These are phyloP conservation scores for Motacilla alba DNA, from an alignment of 2,113 vertebrate genomes.

Conservation along the genomic window DNA sequence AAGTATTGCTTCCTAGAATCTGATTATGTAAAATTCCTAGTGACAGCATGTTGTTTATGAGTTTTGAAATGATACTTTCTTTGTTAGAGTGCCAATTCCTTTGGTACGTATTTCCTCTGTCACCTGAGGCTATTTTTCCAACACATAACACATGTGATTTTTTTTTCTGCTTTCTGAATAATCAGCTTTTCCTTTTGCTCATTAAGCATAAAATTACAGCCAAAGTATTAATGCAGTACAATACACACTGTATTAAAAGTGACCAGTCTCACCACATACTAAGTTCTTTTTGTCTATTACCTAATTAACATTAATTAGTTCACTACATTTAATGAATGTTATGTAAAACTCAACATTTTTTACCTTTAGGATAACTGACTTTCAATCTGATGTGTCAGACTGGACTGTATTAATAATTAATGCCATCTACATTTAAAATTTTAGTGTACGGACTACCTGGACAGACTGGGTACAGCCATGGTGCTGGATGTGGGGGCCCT, in stretches of 20 bases:
- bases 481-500: not conserved
- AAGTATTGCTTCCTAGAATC: conserved; percentile 32
- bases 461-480: not conserved
- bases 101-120: conserved; percentile 70
- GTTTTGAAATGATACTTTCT: conserved; percentile 67
- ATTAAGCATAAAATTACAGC: conserved; percentile 71
- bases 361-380: conserved; percentile 65
- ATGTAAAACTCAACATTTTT: conserved; percentile 68
- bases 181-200: conserved; percentile 79
- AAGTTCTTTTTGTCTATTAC: conserved; percentile 72
- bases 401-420: conserved; percentile 70
- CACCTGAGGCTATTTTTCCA: conserved; percentile 78
- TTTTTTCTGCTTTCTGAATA: conserved; percentile 70
- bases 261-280: conserved; percentile 72
- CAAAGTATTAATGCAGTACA: conserved; percentile 74
- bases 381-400: conserved; percentile 62
- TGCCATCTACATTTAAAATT: conserved; percentile 57
- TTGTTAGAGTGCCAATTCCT: conserved; percentile 65
- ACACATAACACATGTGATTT: conserved; percentile 69
- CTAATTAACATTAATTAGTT: conserved; percentile 80
- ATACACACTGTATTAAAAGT: conserved; percentile 69
- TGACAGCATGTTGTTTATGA: conserved; percentile 45
- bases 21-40: conserved; percentile 31
- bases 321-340: conserved; percentile 71
- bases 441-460: not conserved